Conservation (phyloP, 1,140 invertebrate species). For the Drosophila tani region DNA sequence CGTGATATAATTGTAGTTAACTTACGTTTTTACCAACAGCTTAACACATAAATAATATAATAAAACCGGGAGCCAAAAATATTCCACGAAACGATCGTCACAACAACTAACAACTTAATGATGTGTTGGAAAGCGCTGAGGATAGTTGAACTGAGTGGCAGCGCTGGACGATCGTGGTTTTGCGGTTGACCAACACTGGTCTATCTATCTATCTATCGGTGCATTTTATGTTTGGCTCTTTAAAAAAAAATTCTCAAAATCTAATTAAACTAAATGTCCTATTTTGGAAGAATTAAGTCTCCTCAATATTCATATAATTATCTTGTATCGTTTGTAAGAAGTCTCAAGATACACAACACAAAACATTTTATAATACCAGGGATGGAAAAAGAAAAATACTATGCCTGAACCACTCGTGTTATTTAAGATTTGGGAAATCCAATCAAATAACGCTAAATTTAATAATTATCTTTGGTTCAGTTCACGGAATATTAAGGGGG, state of each 20-base stretch:
- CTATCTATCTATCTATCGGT: not conserved
- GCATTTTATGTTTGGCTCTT: no score
- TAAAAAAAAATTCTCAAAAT: not conserved
- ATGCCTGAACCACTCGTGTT: no score
- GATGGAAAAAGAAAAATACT: no score
- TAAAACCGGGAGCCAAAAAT: not conserved
- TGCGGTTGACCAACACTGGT: not conserved
- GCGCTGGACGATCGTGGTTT: not conserved
- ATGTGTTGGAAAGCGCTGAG: not conserved
- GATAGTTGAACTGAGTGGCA: not conserved
- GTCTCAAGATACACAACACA: no score
- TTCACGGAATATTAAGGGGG: no score
- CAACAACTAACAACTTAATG: not conserved
- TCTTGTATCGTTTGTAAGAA: no score
- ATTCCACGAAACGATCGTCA: not conserved
- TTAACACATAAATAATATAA: not conserved
- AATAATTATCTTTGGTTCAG: no score
- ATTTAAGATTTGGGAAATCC: no score
- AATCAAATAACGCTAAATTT: no score
- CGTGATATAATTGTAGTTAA: not conserved
- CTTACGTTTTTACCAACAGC: not conserved
- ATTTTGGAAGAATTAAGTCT: not conserved
- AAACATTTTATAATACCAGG: no score
- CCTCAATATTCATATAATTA: not conserved
- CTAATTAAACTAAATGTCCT: no score